These are phyloP conservation scores for Bubo blakistoni DNA, from an alignment of 2,113 vertebrate genomes.

Conservation along the genomic window DNA sequence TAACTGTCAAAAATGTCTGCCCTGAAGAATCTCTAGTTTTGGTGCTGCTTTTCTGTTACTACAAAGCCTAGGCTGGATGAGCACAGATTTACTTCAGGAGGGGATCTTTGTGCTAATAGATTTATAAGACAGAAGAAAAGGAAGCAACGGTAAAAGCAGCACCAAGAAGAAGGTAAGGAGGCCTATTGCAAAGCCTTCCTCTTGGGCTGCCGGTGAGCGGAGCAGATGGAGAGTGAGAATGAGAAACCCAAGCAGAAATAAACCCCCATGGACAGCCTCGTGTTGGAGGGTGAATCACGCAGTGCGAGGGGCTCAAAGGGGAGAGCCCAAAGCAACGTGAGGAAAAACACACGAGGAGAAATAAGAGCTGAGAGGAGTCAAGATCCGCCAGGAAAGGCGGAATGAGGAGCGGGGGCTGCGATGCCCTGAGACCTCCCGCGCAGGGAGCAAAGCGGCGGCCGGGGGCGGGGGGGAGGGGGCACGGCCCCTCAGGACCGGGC, in stretches of 20 bases:
- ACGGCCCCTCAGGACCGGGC: background rate
- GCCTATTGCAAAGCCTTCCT: accelerated
- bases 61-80: background rate
- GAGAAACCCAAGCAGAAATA: too few relatives aligned
- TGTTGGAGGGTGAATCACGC: accelerated
- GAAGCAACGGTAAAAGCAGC: background rate
- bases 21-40: background rate
- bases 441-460: too few relatives aligned
- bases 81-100: background rate
- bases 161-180: background rate
- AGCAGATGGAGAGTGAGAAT: accelerated
- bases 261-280: accelerated
- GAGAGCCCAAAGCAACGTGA: background rate
- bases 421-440: too few relatives aligned
- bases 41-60: background rate
- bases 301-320: accelerated
- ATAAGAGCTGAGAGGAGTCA: accelerated
- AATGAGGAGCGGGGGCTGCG: too few relatives aligned
- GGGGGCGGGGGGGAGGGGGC: accelerated
- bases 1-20: background rate
- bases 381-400: background rate
- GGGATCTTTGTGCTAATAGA: accelerated
- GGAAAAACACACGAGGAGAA: background rate
- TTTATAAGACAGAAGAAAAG: background rate
- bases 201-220: accelerated